phyloP scores from a whole-genome alignment of 2,797 vertebrate species.

The Benthosema pterotum region DNA sequence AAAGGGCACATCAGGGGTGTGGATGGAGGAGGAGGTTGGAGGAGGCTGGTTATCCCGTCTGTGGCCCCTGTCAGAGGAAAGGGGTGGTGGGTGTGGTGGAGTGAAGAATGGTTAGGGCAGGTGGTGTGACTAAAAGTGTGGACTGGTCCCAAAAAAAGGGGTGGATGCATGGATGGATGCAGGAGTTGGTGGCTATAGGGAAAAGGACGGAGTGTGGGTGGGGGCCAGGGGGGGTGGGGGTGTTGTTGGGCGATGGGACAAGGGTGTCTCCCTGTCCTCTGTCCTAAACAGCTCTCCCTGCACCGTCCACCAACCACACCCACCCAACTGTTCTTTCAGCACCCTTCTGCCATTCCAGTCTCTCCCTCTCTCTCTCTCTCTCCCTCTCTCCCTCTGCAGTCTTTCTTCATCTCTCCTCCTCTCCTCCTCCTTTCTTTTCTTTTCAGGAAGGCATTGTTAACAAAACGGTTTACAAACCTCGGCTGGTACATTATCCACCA shows the following conservation, averaged over 20 bases:
- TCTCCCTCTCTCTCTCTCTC: constrained; percentile 38
- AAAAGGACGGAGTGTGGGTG: constrained; percentile 6
- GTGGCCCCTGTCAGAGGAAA: constrained; percentile 86
- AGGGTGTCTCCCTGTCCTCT: constrained; percentile 82
- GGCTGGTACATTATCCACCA: constrained; percentile 84
- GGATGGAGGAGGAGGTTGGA: constrained; percentile 33
- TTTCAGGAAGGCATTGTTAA: constrained; percentile 94
- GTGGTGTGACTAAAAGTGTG: constrained; percentile 98
- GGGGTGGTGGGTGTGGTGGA: constrained; percentile 76
- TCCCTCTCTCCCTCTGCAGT: constrained; percentile 25
- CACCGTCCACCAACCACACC: no score
- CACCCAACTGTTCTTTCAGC: constrained; percentile 98
- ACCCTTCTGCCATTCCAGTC: constrained; percentile 84
- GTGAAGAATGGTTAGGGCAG: constrained; percentile 94
- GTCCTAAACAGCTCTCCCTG: constrained; percentile 85
- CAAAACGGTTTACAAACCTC: constrained; percentile 97
- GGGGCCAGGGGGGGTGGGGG: constrained; percentile 15
- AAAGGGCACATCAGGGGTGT: no score
- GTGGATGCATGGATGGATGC: constrained; percentile 82
- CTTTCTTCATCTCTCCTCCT: constrained; percentile 68
- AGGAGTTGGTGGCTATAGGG: constrained; percentile 55
- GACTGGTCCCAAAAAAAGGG: constrained; percentile 82
- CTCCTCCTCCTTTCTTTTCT: constrained; percentile 73
- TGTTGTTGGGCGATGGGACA: constrained; percentile 61
- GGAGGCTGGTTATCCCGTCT: constrained; percentile 79